Evolutionary conservation across 1,140 invertebrate genomes (phyloP).

Genomic region (Trissolcus basalis): DNA sequence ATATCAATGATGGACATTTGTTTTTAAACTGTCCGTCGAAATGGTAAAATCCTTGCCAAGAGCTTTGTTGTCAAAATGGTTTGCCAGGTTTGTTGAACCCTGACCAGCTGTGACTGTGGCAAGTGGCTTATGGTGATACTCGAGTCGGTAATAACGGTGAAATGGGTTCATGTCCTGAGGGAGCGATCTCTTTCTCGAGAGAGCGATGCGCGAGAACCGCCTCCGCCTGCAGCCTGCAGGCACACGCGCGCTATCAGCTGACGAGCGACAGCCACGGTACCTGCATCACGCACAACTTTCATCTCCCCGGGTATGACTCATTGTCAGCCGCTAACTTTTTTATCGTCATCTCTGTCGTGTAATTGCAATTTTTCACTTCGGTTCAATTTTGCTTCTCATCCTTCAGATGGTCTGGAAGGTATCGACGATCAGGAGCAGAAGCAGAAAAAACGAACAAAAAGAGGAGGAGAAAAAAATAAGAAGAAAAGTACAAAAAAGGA

Average conservation of each 20-base stretch:
- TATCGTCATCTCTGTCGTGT: conserved; percentile 10
- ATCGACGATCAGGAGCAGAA: no score
- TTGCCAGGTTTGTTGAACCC: conserved; percentile 53
- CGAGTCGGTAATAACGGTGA: conserved; percentile 63
- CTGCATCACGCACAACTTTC: conserved; percentile 14
- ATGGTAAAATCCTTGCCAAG: no score
- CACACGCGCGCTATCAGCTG: conserved; percentile 60
- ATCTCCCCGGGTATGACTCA: conserved; percentile 9
- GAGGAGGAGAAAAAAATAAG: neutral
- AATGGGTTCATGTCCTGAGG: conserved; percentile 65
- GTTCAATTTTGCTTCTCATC: no score
- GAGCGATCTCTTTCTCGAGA: conserved; percentile 30
- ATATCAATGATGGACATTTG: no score
- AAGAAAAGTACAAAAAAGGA: neutral
- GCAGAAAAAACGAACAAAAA: neutral
- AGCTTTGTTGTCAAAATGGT: conserved; percentile 11
- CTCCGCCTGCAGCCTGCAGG: conserved; percentile 39
- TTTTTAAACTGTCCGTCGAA: no score
- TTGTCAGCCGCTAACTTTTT: conserved; percentile 12
- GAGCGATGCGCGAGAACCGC: conserved; percentile 51
- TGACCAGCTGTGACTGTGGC: conserved; percentile 47
- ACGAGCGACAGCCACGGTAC: conserved; percentile 13
- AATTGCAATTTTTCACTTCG: no score
- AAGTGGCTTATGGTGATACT: conserved; percentile 36
- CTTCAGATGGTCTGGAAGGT: no score